Percentiles rank a stretch among this genome's conserved stretches.
These are phyloP conservation scores for Callospermophilus lateralis DNA, from an alignment of 2,113 vertebrate genomes.

Conservation along the genomic window DNA sequence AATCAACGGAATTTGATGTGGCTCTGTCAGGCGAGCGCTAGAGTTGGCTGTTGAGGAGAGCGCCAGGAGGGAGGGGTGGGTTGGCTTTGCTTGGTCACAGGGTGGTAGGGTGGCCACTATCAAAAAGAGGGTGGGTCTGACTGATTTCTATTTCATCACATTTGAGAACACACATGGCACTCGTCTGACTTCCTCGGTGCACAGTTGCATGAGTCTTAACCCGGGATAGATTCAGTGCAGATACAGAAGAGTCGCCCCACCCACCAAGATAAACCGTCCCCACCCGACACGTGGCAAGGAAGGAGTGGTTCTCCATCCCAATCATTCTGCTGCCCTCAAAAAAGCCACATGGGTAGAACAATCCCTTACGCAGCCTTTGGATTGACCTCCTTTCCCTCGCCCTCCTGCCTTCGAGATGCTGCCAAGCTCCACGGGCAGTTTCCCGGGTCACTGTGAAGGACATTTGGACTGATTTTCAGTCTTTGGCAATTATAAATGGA, in stretches of 20 bases:
- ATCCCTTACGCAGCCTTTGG: not conserved
- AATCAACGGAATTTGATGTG: not conserved
- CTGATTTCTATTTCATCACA: not conserved
- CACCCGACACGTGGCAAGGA: not conserved
- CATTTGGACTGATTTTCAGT: not conserved
- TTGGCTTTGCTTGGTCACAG: not conserved
- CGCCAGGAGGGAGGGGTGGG: not conserved
- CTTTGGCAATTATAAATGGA: not conserved
- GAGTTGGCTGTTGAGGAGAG: fast-evolving
- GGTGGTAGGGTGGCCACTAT: not conserved
- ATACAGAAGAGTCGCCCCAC: not conserved
- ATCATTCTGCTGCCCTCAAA: not conserved
- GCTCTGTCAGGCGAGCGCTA: not conserved
- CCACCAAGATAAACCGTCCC: not conserved
- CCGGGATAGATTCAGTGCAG: not conserved
- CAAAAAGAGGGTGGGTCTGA: not conserved
- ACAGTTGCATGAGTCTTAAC: not conserved
- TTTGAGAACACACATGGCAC: not conserved
- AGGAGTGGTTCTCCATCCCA: not conserved
- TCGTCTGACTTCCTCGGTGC: not conserved
- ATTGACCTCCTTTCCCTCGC: not conserved
- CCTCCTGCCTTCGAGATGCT: not conserved
- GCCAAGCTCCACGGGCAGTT: not conserved
- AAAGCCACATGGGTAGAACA: not conserved
- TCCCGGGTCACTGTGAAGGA: not conserved